Conservation (phyloP, 2,888 invertebrate species). For the Arrhopalites spinosus region DNA sequence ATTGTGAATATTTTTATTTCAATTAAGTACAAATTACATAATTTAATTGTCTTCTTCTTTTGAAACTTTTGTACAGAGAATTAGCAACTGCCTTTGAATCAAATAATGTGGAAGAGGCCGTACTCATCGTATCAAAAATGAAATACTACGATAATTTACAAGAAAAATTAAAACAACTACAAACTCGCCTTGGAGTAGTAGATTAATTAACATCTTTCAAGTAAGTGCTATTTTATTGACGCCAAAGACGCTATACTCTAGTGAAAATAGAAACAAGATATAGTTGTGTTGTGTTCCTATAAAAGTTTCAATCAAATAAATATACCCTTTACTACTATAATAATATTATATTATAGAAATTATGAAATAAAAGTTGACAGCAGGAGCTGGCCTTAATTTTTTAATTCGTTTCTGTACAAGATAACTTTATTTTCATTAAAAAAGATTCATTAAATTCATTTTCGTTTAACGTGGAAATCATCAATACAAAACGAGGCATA, state of each 20-base stretch:
- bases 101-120: constrained; percentile 69
- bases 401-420: neutral
- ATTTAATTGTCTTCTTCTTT: neutral
- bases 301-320: neutral
- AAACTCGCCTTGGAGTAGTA: constrained; percentile 66
- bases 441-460: too few species aligned
- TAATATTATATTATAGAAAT: too few species aligned
- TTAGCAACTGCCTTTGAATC: constrained; percentile 70
- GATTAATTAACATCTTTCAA: too few species aligned
- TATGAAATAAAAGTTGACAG: too few species aligned
- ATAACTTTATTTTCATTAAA: neutral
- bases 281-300: neutral
- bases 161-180: constrained; percentile 71
- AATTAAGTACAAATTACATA: neutral
- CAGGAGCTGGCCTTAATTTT: too few species aligned
- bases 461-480: too few species aligned
- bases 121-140: constrained; percentile 71
- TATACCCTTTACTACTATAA: too few species aligned
- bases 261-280: neutral
- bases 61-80: constrained; percentile 59
- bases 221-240: neutral
- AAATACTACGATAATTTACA: constrained; percentile 85
- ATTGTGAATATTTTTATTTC: neutral
- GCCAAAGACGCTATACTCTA: neutral
- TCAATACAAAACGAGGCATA: too few species aligned